Evolutionary conservation across 2,888 invertebrate genomes (phyloP), one percentile per base, ranked within the genome.

Genomic region (Poecilobothrus nobilitatus): DNA sequence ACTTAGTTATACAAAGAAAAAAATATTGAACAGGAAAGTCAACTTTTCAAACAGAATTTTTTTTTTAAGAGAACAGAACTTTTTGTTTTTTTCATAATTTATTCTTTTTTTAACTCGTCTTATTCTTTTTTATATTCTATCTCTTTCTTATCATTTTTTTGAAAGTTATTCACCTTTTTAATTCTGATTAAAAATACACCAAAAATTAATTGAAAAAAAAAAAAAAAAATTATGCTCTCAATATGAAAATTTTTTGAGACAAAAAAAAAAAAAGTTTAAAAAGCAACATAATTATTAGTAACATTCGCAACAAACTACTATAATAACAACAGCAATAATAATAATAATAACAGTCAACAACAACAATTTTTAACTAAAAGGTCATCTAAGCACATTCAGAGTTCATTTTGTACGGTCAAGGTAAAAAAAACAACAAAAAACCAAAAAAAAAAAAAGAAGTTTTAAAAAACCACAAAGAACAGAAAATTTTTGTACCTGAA

Each of bases 351-450:
- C 53, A 53, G n/a, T 41, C 53, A 37, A 53, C 53, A 53, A 53
- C 53, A 18, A 53, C 7, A 53, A 53, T 27, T 27, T 27, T 27
- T 27, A 27, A 27, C 27, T 27, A 53, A 53, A 53, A 53, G 53
- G 53, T 53, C 53, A 53, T 53, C 53, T 53, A 53, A 53, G 53
- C 53, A 53, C 53, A 53, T 53, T 53, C 53, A 53, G 53, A 53
- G 53, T 53, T 53, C 53, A 53, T 53, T 53, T 53, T 9, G 53
- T 18, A 53, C 53, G 53, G 53, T 53, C 53, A 53, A 53, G 53
- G 53, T 53, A 53, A 53, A 18, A 37, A 37, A 2, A 18, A 53
- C 2, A 53, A 53, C 18, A 53, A 53, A 53, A 53, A 53, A 27
- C 27, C 27, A 27, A 5, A 27, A 27, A 27, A n/a, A n/a, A n/a